Evolutionary conservation across 2,113 vertebrate genomes (phyloP), one percentile per base, ranked within the genome.

Genomic region (Nestor notabilis): DNA sequence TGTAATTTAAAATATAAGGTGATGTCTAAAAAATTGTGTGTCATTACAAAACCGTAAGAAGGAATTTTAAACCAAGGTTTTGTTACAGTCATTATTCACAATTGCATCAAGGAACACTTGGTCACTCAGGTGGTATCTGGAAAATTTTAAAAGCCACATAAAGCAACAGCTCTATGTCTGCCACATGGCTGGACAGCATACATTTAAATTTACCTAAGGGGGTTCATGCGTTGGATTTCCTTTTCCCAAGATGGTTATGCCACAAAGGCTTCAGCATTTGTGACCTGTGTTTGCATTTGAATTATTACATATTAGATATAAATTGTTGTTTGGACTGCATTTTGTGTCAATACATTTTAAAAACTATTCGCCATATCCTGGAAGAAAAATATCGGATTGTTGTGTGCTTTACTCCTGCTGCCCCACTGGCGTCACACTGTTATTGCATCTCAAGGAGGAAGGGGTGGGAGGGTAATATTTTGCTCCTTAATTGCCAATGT

Each of bases 331-430:
- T n/a, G 2, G 17, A 27, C 5, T 56, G 17, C 3, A 17, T 74
- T 85, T 66, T 90, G 28, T 18, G 20, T 44, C 37, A 35, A 29
- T 49, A 8, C 63, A 78, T 33, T 58, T 58, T 37, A 10, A 35
- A 43, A 52, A 11, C 1, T 75, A 6, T 24, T 61, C 6, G n/a
- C 6, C 3, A 0, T 5, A 3, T 24, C 2, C 0, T 2, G 3
- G 27, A 52, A 66, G 5, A 13, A 85, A 78, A 83, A 24, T 3
- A 8, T 9, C 10, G 33, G 20, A 9, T 11, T 28, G 13, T 49
- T 52, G 9, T 6, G 5, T n/a, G 27, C n/a, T 56, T 75, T 58
- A 25, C 17, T 41, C 28, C 20, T 41, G 24, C 28, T 76, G 16
- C 46, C 20, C 21, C 55, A 13, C 3, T 35, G 46, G 11, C 46